These are phyloP conservation scores for Drosophila biarmipes DNA, from an alignment of 1,140 invertebrate genomes.

Conservation along the genomic window DNA sequence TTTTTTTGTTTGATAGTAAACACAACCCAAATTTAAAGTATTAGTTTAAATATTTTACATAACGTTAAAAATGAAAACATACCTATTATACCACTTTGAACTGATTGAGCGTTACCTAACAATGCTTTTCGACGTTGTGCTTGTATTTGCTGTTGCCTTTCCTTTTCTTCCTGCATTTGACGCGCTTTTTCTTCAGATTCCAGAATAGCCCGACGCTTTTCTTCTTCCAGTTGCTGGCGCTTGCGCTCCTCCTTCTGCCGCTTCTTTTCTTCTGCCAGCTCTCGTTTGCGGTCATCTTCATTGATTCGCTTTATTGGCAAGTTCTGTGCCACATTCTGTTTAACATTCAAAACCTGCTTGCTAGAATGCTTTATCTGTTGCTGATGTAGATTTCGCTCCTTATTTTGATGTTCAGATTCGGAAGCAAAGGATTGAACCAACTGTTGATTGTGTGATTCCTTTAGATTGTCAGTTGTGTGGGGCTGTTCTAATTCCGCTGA, in stretches of 20 bases:
- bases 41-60: not conserved
- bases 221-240: slow-evolving; percentile 86
- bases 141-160: slow-evolving; percentile 78
- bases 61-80: not conserved
- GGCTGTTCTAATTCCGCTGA: slow-evolving; percentile 9
- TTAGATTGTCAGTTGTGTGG: slow-evolving; percentile 42
- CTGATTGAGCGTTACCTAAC: slow-evolving; percentile 43
- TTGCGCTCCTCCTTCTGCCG: slow-evolving; percentile 84
- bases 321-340: slow-evolving; percentile 25
- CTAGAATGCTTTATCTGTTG: slow-evolving; percentile 19
- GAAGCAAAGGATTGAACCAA: slow-evolving; percentile 25
- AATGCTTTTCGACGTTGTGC: slow-evolving; percentile 76
- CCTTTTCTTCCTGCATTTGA: slow-evolving; percentile 73
- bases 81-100: not conserved
- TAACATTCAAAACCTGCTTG: slow-evolving; percentile 57
- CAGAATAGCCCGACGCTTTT: slow-evolving; percentile 82
- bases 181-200: slow-evolving; percentile 68
- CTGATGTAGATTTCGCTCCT: slow-evolving; percentile 31
- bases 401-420: slow-evolving; percentile 11
- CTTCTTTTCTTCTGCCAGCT: slow-evolving; percentile 57
- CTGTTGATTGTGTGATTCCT: slow-evolving; percentile 1
- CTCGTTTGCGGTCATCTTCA: slow-evolving; percentile 65
- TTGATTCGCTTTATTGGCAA: slow-evolving; percentile 22
- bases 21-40: too few species aligned
- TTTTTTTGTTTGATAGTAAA: too few species aligned